A percentile compares a stretch with the other conserved stretches of the same genome.
These are phyloP conservation scores for Chrysomela aeneicollis DNA, from an alignment of 2,888 invertebrate species.

Conservation along the genomic window DNA sequence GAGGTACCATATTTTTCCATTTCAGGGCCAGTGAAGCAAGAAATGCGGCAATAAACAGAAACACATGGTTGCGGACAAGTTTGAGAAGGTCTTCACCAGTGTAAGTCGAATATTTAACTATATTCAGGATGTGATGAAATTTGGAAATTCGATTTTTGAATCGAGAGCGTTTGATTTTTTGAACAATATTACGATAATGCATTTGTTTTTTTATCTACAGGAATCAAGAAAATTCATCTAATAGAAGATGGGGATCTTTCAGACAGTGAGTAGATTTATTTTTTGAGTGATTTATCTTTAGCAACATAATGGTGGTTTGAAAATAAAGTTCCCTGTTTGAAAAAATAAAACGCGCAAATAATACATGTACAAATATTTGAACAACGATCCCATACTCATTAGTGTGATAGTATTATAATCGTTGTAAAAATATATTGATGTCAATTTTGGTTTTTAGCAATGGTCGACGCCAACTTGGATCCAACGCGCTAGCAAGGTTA, in stretches of 20 bases:
- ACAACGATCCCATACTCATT: conserved; percentile 8
- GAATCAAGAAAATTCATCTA: conserved; percentile 68
- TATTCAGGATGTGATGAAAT: background rate
- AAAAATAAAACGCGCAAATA: background rate
- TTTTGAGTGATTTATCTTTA: background rate
- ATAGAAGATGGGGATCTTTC: conserved; percentile 72
- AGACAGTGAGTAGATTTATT: conserved; percentile 64
- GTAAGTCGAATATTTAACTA: conserved; percentile 62
- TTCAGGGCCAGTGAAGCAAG: conserved; percentile 64
- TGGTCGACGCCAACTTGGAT: conserved; percentile 76
- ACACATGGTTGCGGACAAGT: conserved; percentile 87
- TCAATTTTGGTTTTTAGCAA: conserved; percentile 67
- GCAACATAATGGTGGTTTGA: too few species aligned
- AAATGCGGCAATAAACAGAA: conserved; percentile 74
- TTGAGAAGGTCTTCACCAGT: conserved; percentile 81
- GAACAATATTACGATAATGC: conserved; percentile 56
- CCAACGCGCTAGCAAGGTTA: conserved; percentile 89
- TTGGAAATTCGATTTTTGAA: background rate
- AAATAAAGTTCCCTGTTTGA: too few species aligned
- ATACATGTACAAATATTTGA: conserved; percentile 14
- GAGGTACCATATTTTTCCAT: conserved; percentile 28
- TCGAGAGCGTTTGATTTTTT: too few species aligned
- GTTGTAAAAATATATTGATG: background rate
- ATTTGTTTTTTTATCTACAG: conserved; percentile 61
- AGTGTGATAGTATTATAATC: background rate